A percentile compares a stretch with the other conserved stretches of the same genome.
Evolutionary conservation across 2,888 invertebrate species (phyloP).

Genomic region (Schizaphis graminum): DNA sequence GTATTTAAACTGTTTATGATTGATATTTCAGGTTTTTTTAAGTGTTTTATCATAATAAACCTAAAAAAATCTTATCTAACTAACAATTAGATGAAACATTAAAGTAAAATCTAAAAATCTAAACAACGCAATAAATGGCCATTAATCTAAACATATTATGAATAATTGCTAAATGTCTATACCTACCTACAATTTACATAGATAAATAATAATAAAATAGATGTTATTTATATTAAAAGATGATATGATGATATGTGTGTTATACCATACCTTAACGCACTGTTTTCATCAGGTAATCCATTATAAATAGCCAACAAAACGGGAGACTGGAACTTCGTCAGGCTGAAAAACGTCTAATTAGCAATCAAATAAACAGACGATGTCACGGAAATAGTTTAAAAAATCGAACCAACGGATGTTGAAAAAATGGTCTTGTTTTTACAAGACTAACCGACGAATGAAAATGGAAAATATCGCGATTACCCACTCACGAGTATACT

Average conservation of each 20-base stretch:
- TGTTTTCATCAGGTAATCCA: background rate
- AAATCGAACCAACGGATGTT: background rate
- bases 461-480: background rate
- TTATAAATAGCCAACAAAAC: background rate
- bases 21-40: background rate
- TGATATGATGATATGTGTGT: background rate
- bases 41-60: background rate
- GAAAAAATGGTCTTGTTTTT: background rate
- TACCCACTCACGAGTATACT: background rate
- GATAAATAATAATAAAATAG: background rate
- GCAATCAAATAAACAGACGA: background rate
- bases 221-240: background rate
- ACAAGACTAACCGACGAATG: background rate
- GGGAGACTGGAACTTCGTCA: accelerated
- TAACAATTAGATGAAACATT: background rate
- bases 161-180: background rate
- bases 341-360: background rate
- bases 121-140: background rate
- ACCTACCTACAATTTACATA: background rate
- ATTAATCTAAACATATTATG: background rate
- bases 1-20: background rate
- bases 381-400: background rate
- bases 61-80: background rate
- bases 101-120: background rate
- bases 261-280: no score